These are phyloP conservation scores for Bibio marci DNA, from an alignment of 2,888 invertebrate genomes.

Conservation along the genomic window DNA sequence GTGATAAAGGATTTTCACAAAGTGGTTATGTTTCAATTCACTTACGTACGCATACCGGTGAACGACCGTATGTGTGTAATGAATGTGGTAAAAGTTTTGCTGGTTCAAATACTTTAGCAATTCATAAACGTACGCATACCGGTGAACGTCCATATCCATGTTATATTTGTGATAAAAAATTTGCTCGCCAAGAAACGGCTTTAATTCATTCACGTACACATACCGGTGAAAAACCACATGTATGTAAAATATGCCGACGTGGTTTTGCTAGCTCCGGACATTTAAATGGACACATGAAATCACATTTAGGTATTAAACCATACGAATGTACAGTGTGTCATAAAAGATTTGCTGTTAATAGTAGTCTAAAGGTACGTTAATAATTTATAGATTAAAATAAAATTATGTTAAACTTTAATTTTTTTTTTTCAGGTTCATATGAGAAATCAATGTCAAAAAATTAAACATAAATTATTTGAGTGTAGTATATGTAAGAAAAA, in stretches of 20 bases:
- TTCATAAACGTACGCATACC: slow-evolving; percentile 14
- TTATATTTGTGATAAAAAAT: slow-evolving; percentile 10
- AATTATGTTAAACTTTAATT: too few species aligned
- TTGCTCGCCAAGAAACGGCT: slow-evolving; percentile 12
- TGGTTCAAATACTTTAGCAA: slow-evolving; percentile 12
- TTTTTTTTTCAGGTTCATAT: too few species aligned
- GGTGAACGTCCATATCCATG: slow-evolving; percentile 12
- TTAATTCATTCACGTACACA: slow-evolving; percentile 12
- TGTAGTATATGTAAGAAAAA: too few species aligned
- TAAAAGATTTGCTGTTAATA: slow-evolving; percentile 10
- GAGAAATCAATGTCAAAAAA: too few species aligned
- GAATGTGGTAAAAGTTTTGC: slow-evolving; percentile 14
- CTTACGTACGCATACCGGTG: slow-evolving; percentile 9
- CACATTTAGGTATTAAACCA: slow-evolving; percentile 11
- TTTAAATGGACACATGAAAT: slow-evolving; percentile 12
- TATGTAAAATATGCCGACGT: slow-evolving; percentile 11
- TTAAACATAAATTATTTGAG: too few species aligned
- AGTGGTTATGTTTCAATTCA: slow-evolving; percentile 7
- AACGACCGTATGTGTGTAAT: slow-evolving; percentile 9
- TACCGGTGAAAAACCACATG: slow-evolving; percentile 12
- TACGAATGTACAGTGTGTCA: slow-evolving; percentile 10
- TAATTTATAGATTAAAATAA: background rate
- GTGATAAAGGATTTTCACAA: slow-evolving; percentile 7
- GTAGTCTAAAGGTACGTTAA: slow-evolving; percentile 11
- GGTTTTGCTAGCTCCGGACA: slow-evolving; percentile 12